Percentiles rank a stretch among this genome's conserved stretches.
These are phyloP conservation scores for Smutsia temminckii DNA, from an alignment of 2,797 vertebrate species.

Conservation along the genomic window DNA sequence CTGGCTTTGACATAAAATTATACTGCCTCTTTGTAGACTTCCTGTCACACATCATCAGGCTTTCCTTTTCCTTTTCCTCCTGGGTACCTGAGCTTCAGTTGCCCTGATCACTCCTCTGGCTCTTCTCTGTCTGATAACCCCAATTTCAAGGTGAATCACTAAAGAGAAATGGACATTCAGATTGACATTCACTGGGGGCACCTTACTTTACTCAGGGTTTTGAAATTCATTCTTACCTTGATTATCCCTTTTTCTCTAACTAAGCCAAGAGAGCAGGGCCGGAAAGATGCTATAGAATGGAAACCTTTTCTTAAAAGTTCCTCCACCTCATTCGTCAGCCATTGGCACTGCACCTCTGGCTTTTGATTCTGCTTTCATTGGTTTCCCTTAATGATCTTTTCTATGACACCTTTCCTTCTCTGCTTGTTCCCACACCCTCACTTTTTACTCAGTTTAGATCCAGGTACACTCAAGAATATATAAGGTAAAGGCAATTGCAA, in stretches of 20 bases:
- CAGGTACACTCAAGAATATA: neutral
- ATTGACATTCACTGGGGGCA: neutral
- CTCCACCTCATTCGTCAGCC: slow-evolving; percentile 32
- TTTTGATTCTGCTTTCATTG: slow-evolving; percentile 40
- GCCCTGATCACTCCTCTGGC: neutral
- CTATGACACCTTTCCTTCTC: slow-evolving; percentile 39
- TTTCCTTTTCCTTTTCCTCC: slow-evolving; percentile 54
- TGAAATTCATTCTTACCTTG: slow-evolving; percentile 42
- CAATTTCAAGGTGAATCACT: slow-evolving; percentile 37
- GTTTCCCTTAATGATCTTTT: slow-evolving; percentile 48
- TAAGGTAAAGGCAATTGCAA: neutral
- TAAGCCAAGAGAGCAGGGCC: neutral
- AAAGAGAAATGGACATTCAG: slow-evolving; percentile 37
- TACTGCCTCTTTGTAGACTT: slow-evolving; percentile 67
- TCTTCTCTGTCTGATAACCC: slow-evolving; percentile 29
- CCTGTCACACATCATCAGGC: slow-evolving; percentile 64
- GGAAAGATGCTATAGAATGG: neutral
- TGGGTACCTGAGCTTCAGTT: slow-evolving; percentile 34
- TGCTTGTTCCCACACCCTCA: neutral
- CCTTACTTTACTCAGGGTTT: slow-evolving; percentile 22
- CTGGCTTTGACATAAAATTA: slow-evolving; percentile 54
- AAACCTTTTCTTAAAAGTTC: neutral
- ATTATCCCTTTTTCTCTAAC: neutral
- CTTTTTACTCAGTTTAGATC: slow-evolving; percentile 24
- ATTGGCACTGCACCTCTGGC: neutral